Percentiles rank a stretch among this genome's conserved stretches.
phyloP scores from a whole-genome alignment of 2,888 invertebrate genomes.

The Branchellion lobata region DNA sequence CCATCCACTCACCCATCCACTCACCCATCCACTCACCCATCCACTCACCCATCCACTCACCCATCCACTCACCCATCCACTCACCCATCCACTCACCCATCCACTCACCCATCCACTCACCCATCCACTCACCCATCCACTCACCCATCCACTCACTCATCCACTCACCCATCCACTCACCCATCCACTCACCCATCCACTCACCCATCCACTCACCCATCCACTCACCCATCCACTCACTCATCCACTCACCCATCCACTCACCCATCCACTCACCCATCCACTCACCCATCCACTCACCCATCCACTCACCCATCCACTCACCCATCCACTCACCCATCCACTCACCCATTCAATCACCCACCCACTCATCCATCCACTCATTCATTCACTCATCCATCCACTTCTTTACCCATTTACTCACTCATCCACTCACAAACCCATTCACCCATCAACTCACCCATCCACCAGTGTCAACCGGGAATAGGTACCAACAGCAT shows the following conservation, averaged over 20 bases:
- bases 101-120: neutral
- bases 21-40: neutral
- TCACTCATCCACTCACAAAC: conserved; percentile 13
- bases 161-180: conserved; percentile 33
- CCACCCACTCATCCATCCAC: conserved; percentile 24
- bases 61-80: neutral
- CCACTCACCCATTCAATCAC: conserved; percentile 26
- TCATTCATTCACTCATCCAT: conserved; percentile 36
- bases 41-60: neutral
- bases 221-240: neutral
- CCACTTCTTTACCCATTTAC: conserved; percentile 31
- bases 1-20: neutral
- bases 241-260: neutral
- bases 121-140: conserved; percentile 37
- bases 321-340: neutral
- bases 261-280: neutral
- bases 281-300: conserved; percentile 1
- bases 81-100: neutral
- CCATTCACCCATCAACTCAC: neutral
- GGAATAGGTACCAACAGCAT: conserved; percentile 54
- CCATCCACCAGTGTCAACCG: conserved; percentile 51
- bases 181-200: conserved; percentile 28
- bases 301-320: neutral
- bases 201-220: conserved; percentile 2
- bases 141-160: conserved; percentile 12